Evolutionary conservation across 2,113 vertebrate species (phyloP), one percentile per base, ranked within the genome.

Genomic region (Hepsetus odoe): DNA sequence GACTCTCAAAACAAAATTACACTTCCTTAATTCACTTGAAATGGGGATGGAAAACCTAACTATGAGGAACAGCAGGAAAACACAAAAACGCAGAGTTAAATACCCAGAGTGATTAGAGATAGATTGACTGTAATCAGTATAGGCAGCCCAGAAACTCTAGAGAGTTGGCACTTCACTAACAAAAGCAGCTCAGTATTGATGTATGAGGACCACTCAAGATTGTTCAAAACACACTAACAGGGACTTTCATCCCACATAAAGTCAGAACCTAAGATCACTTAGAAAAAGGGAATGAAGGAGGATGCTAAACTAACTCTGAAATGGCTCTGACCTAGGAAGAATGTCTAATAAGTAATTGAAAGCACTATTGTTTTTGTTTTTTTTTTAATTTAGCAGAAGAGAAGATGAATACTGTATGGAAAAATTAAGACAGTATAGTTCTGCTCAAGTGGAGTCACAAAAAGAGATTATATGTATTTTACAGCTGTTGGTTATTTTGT

Each of bases 201-300:
- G 38, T 44, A 49, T n/a, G 22, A 16, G 42, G 35, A 35, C 5
- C 26, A 10, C 55, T 22, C 10, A 20, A 62, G 26, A 18, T 10
- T 61, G 9, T 20, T 61, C 14, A 30, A 62, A 61, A 74, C 14
- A 74, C 56, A 14, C 28, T 30, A 18, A 74, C 56, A 32, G 56
- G 28, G 30, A 35, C 22, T 51, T 75, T 22, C 44, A 64, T 65
- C 44, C 46, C 58, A 64, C 42, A 51, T 18, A 7, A 51, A 64
- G 40, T 65, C 58, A 75, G 40, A 58, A 11, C 6, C 4, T 22
- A 65, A 49, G 33, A 20, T 32, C 59, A 16, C 32, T 24, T 18
- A 32, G 38, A 33, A 62, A 59, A 74, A 42, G 55, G 55, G 14
- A 16, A 61, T 3, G 6, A 32, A 32, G 28, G 13, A 32, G 16